Evolutionary conservation across 2,113 vertebrate species (phyloP), one percentile per base, ranked within the genome.

Genomic region (Delphinus delphis): DNA sequence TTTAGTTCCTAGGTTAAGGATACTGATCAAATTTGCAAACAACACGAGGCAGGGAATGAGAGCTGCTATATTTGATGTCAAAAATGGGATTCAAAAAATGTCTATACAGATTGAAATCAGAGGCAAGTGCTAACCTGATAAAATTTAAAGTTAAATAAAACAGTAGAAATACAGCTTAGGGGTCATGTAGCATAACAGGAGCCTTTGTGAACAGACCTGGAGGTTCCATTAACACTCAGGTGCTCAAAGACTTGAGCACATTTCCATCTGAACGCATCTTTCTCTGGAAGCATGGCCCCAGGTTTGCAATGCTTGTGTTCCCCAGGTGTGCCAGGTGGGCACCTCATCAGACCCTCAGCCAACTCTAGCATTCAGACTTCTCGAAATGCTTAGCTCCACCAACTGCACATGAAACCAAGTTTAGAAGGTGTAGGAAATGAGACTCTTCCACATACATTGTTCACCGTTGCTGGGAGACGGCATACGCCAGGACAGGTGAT

Each of bases 401-500:
- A 60, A 26, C n/a, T 63, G 50, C n/a, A 4, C 1, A 0, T 20
- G 41, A 70, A 44, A 44, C 62, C 68, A 55, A 25, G 70, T 63
- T 36, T 28, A 28, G 25, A 62, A 38, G 23, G 20, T 25, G 25
- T 18, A 44, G 50, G 67, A 74, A 74, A 14, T 9, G 77, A 77
- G 41, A 3, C 21, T 26, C 55, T 38, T 55, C 44, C 63, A 38
- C 23, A 50, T 13, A 17, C 3, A 6, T 1, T 15, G 11, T 41
- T 58, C 31, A 11, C 31, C 1, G 0, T 33, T 15, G 53, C 89
- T 84, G 84, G 31, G 63, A 14, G 53, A 36, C 0, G 1, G 23
- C 0, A 0, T 63, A 4, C 5, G 13, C 41, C 2, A 2, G 10
- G n/a, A 41, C 53, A 79, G 20, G 73, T n/a, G 23, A 38, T 14